These are phyloP conservation scores for Dinocampus coccinellae DNA, from an alignment of 2,888 invertebrate genomes.

Conservation along the genomic window DNA sequence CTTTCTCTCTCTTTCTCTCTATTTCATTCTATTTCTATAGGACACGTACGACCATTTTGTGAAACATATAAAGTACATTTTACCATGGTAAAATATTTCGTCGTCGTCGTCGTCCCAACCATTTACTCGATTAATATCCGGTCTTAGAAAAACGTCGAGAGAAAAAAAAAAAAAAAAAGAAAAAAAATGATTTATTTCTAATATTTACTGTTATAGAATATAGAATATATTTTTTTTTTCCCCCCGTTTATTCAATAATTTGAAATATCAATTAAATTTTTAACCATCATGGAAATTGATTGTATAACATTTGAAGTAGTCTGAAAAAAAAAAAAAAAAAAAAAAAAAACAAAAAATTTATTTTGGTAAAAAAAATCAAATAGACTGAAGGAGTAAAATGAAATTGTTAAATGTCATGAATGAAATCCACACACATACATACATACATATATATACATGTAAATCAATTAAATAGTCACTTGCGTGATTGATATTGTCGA, in stretches of 20 bases:
- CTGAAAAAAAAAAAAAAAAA: too few relatives aligned
- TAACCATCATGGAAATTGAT: too few relatives aligned
- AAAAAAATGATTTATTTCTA: neutral
- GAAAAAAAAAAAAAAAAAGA: too few relatives aligned
- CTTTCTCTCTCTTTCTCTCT: neutral
- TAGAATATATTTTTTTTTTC: too few relatives aligned
- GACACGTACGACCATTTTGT: neutral
- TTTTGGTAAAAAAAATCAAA: too few relatives aligned
- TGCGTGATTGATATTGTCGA: conserved; percentile 14
- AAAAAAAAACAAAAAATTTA: too few relatives aligned
- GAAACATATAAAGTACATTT: neutral
- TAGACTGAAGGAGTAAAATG: neutral
- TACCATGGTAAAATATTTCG: neutral
- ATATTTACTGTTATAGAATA: too few relatives aligned
- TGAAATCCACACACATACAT: too few relatives aligned
- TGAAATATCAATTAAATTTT: too few relatives aligned
- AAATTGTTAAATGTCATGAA: neutral
- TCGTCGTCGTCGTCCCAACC: neutral
- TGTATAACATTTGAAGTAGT: too few relatives aligned
- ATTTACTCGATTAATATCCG: conserved; percentile 9
- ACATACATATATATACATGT: neutral
- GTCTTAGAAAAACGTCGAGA: neutral
- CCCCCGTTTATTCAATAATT: too few relatives aligned
- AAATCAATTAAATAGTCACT: neutral
- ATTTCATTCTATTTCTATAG: neutral